Base-by-base conservation (phyloP, 2,888 invertebrate genomes). In the Meliscaeva auricollis region DNA sequence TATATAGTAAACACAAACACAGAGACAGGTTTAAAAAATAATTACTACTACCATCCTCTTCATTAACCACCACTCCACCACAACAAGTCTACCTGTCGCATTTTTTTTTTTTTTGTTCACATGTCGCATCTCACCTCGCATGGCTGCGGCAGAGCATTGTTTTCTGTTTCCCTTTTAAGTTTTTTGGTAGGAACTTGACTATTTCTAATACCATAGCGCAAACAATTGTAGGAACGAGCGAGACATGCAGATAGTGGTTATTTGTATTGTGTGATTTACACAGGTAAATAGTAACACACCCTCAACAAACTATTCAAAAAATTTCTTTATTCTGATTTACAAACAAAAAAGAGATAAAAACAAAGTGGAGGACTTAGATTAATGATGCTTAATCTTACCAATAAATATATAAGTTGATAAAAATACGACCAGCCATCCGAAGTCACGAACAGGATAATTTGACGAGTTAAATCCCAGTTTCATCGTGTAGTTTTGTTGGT, bases 341-440 rank as follows among this genome's bases (percentile, higher is more conserved):
- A n/a, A n/a, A n/a, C n/a, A n/a, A n/a, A 44, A 44, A 38, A 9
- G 9, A 13, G 35, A 35, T 35, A 35, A n/a, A n/a, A n/a, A n/a
- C n/a, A 38, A 38, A 38, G 38, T 38, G 3, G 11, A 38, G 38
- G 9, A 32, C 6, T 41, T 22, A 17, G 15, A 48, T 38, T 7
- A 38, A 68, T 62, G 48, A 64, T 50, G 7, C 15, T 3, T 8
- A 9, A 58, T 62, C 90, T 91, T 88, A 91, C 90, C 91, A 89
- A 89, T 90, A 88, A 90, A 88, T 89, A 90, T 89, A 88, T 88
- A 90, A 87, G 90, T 88, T 88, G 90, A 88, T 83, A 90, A 80
- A 76, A 90, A 88, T 87, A 90, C 88, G 88, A 89, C 89, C 88
- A 91, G 89, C 90, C 90, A 90, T 75, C 87, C 87, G 35, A 81